Evolutionary conservation across 1,140 invertebrate genomes (phyloP), one percentile per base, ranked within the genome.

Genomic region (Calliphora vicina): DNA sequence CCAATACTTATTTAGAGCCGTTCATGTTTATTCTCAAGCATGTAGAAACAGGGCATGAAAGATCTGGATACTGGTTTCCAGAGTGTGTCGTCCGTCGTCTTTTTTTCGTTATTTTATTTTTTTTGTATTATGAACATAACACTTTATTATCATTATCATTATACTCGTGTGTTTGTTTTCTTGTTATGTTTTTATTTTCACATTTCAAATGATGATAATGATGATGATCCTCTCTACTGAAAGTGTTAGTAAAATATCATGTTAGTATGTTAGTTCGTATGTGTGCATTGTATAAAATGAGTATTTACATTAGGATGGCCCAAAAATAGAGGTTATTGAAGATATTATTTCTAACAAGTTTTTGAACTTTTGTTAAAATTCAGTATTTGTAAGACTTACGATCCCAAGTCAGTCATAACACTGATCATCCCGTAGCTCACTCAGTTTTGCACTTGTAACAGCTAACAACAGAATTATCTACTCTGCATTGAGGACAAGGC

Each of bases 151-250:
- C n/a, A 23, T 50, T 50, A 50, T 50, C 45, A 50, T 50, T 13
- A 50, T 50, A 50, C 12, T 17, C 45, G 10, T 50, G 45, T 50
- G 45, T 50, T 13, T 4, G 15, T 50, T 50, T 17, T 50, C 45
- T 50, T 50, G 1, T 50, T 50, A n/a, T n/a, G n/a, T 50, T 50
- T 12, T 50, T 50, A 17, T 50, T 8, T 50, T 50, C 15, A 50
- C 5, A 43, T 43, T 50, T 50, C 1, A 50, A 1, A 23, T 67
- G 0, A 23, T 23, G 20, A 20, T 67, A 9, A 67, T 67, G 20
- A 67, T 67, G n/a, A 67, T 67, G 61, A 67, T 67, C 61, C 61
- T 67, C 61, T 23, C 9, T 67, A 35, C 29, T 67, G 61, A 67
- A 67, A 67, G 61, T 67, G 61, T 67, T 67, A 67, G 61, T 23